A percentile compares a stretch with the other conserved stretches of the same genome.
Evolutionary conservation across 2,797 vertebrate species (phyloP).

Genomic region (Erpetoichthys calabaricus): DNA sequence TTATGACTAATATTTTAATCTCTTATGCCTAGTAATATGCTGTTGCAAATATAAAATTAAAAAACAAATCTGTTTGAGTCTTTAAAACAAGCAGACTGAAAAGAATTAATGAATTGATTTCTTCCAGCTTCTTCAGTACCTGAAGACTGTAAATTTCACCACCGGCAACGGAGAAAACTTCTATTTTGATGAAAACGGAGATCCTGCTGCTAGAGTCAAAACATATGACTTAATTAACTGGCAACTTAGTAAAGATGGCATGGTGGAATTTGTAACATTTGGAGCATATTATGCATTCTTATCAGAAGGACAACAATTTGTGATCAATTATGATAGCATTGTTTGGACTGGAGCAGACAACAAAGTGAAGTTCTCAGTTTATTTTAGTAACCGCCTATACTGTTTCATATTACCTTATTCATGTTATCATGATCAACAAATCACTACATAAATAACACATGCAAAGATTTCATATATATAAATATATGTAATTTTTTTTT

Average conservation of each 20-base stretch:
- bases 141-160: constrained; percentile 41
- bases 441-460: too few relatives aligned
- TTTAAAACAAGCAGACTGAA: too few relatives aligned
- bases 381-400: too few relatives aligned
- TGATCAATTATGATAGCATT: constrained; percentile 35
- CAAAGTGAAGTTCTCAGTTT: constrained; percentile 17
- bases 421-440: too few relatives aligned
- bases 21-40: too few relatives aligned
- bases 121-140: constrained; percentile 31
- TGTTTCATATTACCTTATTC: too few relatives aligned
- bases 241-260: constrained; percentile 37
- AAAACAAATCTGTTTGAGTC: too few relatives aligned
- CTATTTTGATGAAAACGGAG: constrained; percentile 44
- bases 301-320: constrained; percentile 36
- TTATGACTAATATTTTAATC: too few relatives aligned
- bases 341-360: constrained; percentile 32
- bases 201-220: constrained; percentile 31
- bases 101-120: too few relatives aligned
- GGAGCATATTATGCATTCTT: constrained; percentile 46
- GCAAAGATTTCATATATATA: too few relatives aligned
- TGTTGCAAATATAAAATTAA: too few relatives aligned
- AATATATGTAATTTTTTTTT: too few relatives aligned
- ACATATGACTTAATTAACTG: constrained; percentile 54
- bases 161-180: constrained; percentile 40
- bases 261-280: constrained; percentile 34